Evolutionary conservation across 2,888 invertebrate genomes (phyloP).

Genomic region (Microplitis deprimator): DNA sequence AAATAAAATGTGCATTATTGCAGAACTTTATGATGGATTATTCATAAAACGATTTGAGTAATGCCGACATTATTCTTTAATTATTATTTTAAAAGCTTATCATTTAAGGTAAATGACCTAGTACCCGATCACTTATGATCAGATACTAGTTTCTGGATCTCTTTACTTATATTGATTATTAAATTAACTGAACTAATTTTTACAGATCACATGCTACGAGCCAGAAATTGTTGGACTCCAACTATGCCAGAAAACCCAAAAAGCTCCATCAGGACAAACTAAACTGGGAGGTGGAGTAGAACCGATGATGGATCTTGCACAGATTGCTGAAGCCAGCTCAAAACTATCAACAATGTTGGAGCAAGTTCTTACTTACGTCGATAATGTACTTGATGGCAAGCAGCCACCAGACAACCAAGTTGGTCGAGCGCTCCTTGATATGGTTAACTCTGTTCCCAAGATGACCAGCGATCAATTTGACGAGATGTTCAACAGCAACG

Average conservation of each 20-base stretch:
- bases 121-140: too few relatives aligned
- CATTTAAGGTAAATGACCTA: too few relatives aligned
- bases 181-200: background rate
- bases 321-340: conserved; percentile 88
- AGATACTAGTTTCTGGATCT: too few relatives aligned
- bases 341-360: conserved; percentile 85
- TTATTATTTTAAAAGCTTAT: background rate
- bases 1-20: conserved; percentile 55
- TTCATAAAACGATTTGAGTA: conserved; percentile 30
- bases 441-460: conserved; percentile 92
- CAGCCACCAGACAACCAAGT: conserved; percentile 85
- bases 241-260: conserved; percentile 85
- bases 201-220: conserved; percentile 85
- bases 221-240: conserved; percentile 90
- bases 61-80: conserved; percentile 38
- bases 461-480: conserved; percentile 93
- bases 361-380: conserved; percentile 88
- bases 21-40: conserved; percentile 37
- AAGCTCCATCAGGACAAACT: conserved; percentile 54
- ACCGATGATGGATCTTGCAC: conserved; percentile 82
- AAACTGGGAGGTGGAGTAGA: conserved; percentile 77
- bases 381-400: conserved; percentile 89
- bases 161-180: too few relatives aligned
- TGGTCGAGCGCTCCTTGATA: conserved; percentile 90
- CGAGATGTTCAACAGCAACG: conserved; percentile 94